phyloP scores from a whole-genome alignment of 2,888 invertebrate species.

The Cylindroiulus punctatus region DNA sequence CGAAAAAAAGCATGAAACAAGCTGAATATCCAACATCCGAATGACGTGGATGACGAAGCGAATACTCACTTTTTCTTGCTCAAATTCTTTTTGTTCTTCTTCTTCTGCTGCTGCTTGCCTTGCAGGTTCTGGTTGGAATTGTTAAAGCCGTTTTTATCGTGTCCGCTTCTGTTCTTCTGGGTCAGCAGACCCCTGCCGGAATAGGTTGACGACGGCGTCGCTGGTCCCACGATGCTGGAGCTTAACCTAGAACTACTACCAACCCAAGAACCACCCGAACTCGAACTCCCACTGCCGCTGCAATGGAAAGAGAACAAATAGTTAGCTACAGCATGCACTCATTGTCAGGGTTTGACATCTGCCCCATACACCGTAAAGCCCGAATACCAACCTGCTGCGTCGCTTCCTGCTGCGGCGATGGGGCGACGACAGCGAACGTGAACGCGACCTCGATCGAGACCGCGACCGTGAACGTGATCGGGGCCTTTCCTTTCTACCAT shows the following conservation, averaged over 20 bases:
- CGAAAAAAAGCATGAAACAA: no score
- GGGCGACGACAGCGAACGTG: constrained; percentile 59
- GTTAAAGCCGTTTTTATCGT: constrained; percentile 54
- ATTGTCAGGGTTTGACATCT: no score
- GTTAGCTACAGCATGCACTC: background rate
- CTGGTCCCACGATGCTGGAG: constrained; percentile 59
- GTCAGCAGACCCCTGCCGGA: constrained; percentile 40
- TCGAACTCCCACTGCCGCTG: constrained; percentile 55
- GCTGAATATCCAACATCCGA: background rate
- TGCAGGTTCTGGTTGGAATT: constrained; percentile 61
- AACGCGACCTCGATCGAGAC: background rate
- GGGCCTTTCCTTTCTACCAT: background rate
- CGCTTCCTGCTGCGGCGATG: constrained; percentile 15
- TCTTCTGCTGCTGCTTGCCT: constrained; percentile 66
- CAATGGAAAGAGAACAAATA: background rate
- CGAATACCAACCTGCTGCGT: constrained; percentile 39
- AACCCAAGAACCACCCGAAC: constrained; percentile 53
- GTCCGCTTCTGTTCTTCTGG: constrained; percentile 2
- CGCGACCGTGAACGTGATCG: constrained; percentile 14
- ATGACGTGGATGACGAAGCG: background rate
- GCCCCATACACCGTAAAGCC: no score
- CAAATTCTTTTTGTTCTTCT: constrained; percentile 61
- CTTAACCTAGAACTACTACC: constrained; percentile 58
- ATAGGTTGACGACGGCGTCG: background rate
- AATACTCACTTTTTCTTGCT: constrained; percentile 55